Base-by-base conservation (phyloP, 2,797 vertebrate genomes). In the Parauchenoglanis punctatus region DNA sequence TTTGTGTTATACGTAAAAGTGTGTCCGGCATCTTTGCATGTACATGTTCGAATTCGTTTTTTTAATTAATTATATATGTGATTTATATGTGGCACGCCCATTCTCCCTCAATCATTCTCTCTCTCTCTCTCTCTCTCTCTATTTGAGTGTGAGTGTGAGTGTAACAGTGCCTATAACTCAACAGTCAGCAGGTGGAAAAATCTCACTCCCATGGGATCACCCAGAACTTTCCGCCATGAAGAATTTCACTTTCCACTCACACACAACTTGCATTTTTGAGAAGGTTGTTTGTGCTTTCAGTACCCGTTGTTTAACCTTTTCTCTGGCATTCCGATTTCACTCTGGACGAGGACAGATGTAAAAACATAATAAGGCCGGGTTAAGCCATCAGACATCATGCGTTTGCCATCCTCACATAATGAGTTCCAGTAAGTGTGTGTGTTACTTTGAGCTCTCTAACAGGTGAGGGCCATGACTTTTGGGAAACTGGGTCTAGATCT, bases 141-240 rank as follows among this genome's bases (percentile, higher is more conserved):
- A 31, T 85, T 31, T 85, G 84, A 52, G 84, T 85, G 73, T 88
- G 75, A 73, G 54, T 85, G 1, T 40, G 77, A 20, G 46, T 56
- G 49, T 67, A 44, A 52, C 77, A 80, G 13, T n/a, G 31, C 52
- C 84, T 86, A 77, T 35, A 83, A 44, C 77, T 84, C 81, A 85
- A 87, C 87, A 68, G 23, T 89, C 88, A 84, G 68, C 65, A 88
- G 65, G 49, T 87, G 87, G 85, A 87, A 88, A 87, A 68, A 35
- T 85, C 31, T 81, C 52, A 78, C 13, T 85, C 65, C 35, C 78
- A 7, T 54, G 81, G 82, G 86, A 81, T 76, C 85, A 44, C 23
- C 46, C 63, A 84, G 56, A 86, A 87, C 11, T 28, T 86, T 87
- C 61, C 84, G 35, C 46, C 10, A 65, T 46, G 18, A 83, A 78